phyloP scores from a whole-genome alignment of 1,140 invertebrate genomes.

The Liolophura sinensis region DNA sequence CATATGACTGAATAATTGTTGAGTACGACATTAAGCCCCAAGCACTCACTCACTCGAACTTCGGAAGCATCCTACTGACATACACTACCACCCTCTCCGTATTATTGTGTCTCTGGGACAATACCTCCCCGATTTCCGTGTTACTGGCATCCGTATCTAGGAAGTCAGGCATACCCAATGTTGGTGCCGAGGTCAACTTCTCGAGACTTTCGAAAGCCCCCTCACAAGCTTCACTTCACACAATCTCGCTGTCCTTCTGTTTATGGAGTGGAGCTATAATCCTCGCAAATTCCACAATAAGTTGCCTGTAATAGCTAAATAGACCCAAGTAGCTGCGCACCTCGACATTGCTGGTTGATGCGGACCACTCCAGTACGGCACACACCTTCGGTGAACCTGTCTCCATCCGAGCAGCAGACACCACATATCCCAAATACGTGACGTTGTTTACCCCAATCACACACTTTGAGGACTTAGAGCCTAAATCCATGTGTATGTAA shows the following conservation, averaged over 20 bases:
- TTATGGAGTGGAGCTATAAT: conserved; percentile 47
- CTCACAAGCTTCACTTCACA: conserved; percentile 15
- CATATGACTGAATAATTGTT: no score
- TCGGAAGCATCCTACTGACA: no score
- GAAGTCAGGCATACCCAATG: conserved; percentile 19
- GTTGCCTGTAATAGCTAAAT: conserved; percentile 8
- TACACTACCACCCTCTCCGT: no score
- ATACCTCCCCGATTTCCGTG: conserved; percentile 9
- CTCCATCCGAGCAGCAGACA: conserved; percentile 5
- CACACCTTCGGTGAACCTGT: conserved; percentile 1
- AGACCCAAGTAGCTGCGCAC: conserved; percentile 5
- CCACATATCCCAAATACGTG: conserved; percentile 14
- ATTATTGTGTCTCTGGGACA: conserved; percentile 7
- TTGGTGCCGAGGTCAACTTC: conserved; percentile 15
- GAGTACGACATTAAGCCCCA: no score
- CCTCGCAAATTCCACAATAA: conserved; percentile 8
- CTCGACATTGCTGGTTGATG: neutral
- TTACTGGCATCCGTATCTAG: conserved; percentile 23
- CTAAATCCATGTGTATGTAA: no score
- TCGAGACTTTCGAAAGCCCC: conserved; percentile 16
- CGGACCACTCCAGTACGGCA: conserved; percentile 4
- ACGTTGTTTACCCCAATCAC: no score
- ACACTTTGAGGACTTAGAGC: no score
- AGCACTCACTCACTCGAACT: no score
- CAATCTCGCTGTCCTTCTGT: conserved; percentile 41